Conservation (phyloP, 2,797 vertebrate species). For the Limosa lapponica region DNA sequence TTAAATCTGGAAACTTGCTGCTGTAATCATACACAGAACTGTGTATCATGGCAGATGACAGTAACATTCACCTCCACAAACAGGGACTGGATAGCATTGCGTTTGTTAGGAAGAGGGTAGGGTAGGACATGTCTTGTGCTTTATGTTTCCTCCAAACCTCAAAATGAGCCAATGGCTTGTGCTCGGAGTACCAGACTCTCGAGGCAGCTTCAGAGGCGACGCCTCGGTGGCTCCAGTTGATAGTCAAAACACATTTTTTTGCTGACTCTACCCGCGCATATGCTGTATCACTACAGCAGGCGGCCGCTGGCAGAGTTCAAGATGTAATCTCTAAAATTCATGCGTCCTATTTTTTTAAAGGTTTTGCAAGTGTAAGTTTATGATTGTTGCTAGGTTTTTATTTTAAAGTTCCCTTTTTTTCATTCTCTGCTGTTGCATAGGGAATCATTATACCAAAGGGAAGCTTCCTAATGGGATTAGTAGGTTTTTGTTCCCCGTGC, state of each 20-base stretch:
- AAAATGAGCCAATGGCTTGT: not conserved
- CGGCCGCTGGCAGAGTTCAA: not conserved
- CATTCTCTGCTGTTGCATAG: not conserved
- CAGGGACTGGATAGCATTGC: too few species aligned
- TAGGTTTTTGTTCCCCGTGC: constrained; percentile 60
- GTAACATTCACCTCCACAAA: not conserved
- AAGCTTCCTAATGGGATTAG: constrained; percentile 77
- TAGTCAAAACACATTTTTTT: not conserved
- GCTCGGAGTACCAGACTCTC: not conserved
- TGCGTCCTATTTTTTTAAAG: not conserved
- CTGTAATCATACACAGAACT: not conserved
- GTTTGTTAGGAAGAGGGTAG: not conserved
- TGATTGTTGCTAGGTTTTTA: not conserved
- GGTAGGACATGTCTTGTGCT: not conserved
- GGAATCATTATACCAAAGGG: constrained; percentile 34
- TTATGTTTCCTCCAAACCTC: not conserved
- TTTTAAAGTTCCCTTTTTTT: constrained; percentile 13
- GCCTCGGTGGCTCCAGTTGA: not conserved
- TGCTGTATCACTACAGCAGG: not conserved
- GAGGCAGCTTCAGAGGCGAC: not conserved
- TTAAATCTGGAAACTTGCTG: not conserved
- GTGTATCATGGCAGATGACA: not conserved
- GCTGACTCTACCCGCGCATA: not conserved
- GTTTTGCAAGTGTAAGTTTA: not conserved
- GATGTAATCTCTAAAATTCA: not conserved